Percentiles rank a stretch among this genome's conserved stretches.
Conservation (phyloP, 2,888 invertebrate species). For the Choreutis nemorana region DNA sequence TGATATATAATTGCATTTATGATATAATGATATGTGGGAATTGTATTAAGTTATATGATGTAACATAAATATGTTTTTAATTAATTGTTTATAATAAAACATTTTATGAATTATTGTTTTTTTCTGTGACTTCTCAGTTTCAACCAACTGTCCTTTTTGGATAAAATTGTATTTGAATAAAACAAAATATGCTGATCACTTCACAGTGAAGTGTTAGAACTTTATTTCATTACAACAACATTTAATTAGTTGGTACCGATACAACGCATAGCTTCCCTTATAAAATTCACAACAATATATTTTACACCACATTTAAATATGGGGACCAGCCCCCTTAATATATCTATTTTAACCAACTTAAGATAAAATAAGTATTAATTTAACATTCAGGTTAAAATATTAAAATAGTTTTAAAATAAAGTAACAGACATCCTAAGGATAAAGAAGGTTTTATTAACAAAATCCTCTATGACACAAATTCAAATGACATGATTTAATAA, state of each 20-base stretch:
- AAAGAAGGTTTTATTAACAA: no score
- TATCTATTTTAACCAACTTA: no score
- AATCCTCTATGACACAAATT: no score
- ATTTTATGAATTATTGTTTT: conserved; percentile 1
- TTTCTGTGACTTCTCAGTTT: not conserved
- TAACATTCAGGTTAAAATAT: no score
- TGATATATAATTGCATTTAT: conserved; percentile 50
- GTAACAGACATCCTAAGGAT: no score
- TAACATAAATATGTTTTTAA: not conserved
- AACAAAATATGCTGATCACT: conserved; percentile 5
- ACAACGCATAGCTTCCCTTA: conserved; percentile 35
- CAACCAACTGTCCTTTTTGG: no score
- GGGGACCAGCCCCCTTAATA: conserved; percentile 54
- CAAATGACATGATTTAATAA: no score
- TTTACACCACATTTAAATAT: conserved; percentile 33
- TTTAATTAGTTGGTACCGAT: conserved; percentile 37
- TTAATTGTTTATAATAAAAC: not conserved
- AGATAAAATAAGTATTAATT: no score
- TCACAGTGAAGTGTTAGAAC: conserved; percentile 13
- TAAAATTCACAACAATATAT: conserved; percentile 52
- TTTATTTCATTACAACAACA: conserved; percentile 26
- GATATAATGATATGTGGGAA: conserved; percentile 46
- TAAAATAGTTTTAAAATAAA: no score
- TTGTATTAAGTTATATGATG: conserved; percentile 33
- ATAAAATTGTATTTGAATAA: no score